A percentile compares a stretch with the other conserved stretches of the same genome.
Conservation (phyloP, 2,113 vertebrate species). For the Mesoclemmys tuberculata region DNA sequence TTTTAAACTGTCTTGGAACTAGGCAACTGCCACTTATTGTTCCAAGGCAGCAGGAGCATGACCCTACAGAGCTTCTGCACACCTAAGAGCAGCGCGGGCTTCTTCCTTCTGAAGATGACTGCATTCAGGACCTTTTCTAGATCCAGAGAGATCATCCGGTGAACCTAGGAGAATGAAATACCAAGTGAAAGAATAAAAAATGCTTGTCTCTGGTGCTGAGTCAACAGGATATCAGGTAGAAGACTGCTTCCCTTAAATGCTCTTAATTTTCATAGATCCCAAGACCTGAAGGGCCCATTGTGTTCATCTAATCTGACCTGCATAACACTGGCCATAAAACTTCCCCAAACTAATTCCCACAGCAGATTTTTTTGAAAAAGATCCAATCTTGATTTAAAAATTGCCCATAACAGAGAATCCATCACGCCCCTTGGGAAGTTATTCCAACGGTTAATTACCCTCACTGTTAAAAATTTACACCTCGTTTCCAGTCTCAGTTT, state of each 20-base stretch:
- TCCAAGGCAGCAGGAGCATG: not conserved
- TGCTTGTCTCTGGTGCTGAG: too few relatives aligned
- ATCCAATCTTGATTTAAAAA: not conserved
- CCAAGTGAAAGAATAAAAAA: not conserved
- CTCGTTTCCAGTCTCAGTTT: not conserved
- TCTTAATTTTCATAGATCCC: not conserved
- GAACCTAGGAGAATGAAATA: slow-evolving; percentile 79
- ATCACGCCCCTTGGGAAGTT: not conserved
- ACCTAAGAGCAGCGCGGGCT: slow-evolving; percentile 86
- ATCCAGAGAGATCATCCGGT: slow-evolving; percentile 84
- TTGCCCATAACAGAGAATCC: not conserved
- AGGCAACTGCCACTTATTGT: not conserved
- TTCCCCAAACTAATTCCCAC: not conserved
- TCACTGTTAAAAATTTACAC: not conserved
- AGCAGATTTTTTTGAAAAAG: not conserved
- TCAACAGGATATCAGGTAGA: not conserved
- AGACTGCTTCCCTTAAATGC: not conserved
- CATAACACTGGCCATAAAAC: not conserved
- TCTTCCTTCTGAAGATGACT: slow-evolving; percentile 84
- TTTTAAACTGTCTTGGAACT: not conserved
- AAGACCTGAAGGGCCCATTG: not conserved
- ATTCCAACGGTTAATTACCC: not conserved
- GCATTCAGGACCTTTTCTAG: slow-evolving; percentile 82
- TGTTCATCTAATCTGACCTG: not conserved
- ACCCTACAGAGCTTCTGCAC: slow-evolving; percentile 31